A percentile compares a stretch with the other conserved stretches of the same genome.
phyloP scores from a whole-genome alignment of 2,888 invertebrate genomes.

The Diplazon laetatorius region DNA sequence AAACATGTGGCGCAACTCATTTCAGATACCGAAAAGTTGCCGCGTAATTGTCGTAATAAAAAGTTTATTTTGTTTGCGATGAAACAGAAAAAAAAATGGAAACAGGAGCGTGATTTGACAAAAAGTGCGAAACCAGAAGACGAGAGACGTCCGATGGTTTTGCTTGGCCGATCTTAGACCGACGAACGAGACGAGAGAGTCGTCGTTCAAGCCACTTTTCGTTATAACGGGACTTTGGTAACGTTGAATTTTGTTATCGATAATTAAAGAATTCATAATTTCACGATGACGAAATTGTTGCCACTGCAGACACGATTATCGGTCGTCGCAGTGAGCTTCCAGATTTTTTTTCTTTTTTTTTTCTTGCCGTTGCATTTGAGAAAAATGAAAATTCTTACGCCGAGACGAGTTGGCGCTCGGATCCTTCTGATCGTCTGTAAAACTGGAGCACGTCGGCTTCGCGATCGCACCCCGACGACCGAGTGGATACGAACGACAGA shows the following conservation, averaged over 20 bases:
- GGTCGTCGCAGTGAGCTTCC: too few relatives aligned
- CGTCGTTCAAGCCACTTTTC: not conserved
- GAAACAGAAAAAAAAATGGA: conserved; percentile 57
- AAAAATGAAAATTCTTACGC: too few relatives aligned
- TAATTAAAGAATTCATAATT: too few relatives aligned
- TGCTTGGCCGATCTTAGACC: conserved; percentile 7
- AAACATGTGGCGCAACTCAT: too few relatives aligned
- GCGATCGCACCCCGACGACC: conserved; percentile 24
- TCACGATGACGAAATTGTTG: too few relatives aligned
- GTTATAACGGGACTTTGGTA: too few relatives aligned
- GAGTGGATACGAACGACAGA: conserved; percentile 68
- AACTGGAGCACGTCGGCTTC: conserved; percentile 47
- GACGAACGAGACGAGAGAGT: not conserved
- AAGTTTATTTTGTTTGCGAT: conserved; percentile 60
- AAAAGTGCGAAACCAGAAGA: conserved; percentile 42
- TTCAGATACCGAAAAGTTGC: conserved; percentile 45
- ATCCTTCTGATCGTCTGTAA: conserved; percentile 43
- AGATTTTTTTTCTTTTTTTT: conserved; percentile 23
- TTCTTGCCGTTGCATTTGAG: too few relatives aligned
- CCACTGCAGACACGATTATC: too few relatives aligned
- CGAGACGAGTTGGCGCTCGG: conserved; percentile 33
- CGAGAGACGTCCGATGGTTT: not conserved
- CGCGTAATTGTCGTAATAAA: conserved; percentile 61
- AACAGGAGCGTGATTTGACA: conserved; percentile 28
- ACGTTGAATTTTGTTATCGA: too few relatives aligned